Evolutionary conservation across 2,888 invertebrate genomes (phyloP), one percentile per base, ranked within the genome.

Genomic region (Thera obeliscata): DNA sequence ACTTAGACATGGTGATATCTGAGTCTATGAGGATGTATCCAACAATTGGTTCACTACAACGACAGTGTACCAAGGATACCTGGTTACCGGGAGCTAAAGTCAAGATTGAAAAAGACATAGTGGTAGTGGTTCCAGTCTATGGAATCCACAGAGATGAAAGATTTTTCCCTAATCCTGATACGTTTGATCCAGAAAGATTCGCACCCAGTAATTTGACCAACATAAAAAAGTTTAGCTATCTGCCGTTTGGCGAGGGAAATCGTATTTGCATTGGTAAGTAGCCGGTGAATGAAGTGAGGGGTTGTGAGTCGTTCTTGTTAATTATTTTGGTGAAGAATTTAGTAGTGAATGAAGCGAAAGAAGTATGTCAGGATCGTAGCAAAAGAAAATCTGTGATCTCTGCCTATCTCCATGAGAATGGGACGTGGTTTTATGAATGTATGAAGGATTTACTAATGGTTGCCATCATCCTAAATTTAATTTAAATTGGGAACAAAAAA

Each of bases 171-270:
- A 78, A 93, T 50, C 89, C 94, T 9, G 83, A 88, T 9, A 57
- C 74, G 52, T 94, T 91, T 76, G 87, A 94, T 72, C 94, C 94
- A 2, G 91, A 93, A 49, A 84, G 94, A 71, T 94, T 94, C 82
- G 76, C 82, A 46, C 64, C 81, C 22, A 75, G 82, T 57, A 85
- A 84, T 61, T 48, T 68, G 46, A 61, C 70, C 2, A 77, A 82
- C 33, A 75, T 81, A 49, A 73, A 80, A 1, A 89, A 88, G 52
- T 92, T 81, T 72, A 84, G 84, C 33, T 94, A 86, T 76, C 74
- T 94, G 67, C 91, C 94, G 6, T 94, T 94, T 79, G 94, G 94
- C 9, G 93, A 90, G 76, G 94, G 94, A 54, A 91, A 93, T 56
- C 83, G 94, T 43, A 87, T 87, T 73, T 94, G 94, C 74, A 85